A percentile compares a stretch with the other conserved stretches of the same genome.
Conservation (phyloP, 1,140 invertebrate species). For the Onthophagus taurus region DNA sequence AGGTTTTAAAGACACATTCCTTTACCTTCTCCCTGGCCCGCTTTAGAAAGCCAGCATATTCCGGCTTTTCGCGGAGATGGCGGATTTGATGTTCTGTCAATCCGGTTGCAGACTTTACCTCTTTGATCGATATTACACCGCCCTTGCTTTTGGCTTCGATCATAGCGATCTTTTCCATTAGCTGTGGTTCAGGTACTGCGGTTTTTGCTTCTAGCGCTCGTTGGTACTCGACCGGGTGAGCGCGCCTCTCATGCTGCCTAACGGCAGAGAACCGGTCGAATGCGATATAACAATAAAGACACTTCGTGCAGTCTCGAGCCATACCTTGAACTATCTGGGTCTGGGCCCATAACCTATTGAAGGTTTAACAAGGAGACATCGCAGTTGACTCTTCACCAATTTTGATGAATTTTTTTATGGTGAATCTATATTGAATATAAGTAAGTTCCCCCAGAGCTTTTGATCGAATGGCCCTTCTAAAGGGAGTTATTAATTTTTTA, state of each 20-base stretch:
- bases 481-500: no score
- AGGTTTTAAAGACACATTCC: no score
- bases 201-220: not conserved
- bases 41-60: no score
- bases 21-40: no score
- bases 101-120: constrained; percentile 4
- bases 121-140: not conserved
- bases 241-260: constrained; percentile 6
- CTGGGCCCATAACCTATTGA: no score
- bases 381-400: no score
- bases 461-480: no score
- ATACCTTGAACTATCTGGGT: no score
- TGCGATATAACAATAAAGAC: not conserved
- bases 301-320: constrained; percentile 3
- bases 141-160: not conserved
- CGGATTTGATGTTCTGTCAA: constrained; percentile 11
- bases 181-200: not conserved
- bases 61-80: not conserved
- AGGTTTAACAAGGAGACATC: no score
- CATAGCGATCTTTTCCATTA: not conserved
- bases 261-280: not conserved
- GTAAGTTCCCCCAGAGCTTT: no score
- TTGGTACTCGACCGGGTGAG: not conserved
- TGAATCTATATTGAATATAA: no score
- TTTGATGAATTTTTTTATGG: no score